phyloP scores from a whole-genome alignment of 2,113 vertebrate genomes.

The Excalfactoria chinensis region DNA sequence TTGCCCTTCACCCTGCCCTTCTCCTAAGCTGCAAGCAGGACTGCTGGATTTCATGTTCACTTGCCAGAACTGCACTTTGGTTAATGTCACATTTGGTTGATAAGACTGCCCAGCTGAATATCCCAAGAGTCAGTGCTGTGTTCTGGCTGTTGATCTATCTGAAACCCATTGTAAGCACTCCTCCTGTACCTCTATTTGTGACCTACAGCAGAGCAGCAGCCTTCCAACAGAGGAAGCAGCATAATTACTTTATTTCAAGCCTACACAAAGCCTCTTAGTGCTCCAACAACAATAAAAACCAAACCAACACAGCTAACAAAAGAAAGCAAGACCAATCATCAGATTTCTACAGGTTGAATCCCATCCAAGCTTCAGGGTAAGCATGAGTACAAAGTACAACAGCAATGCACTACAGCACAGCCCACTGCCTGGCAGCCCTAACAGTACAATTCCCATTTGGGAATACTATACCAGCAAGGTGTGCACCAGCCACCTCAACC shows the following conservation, averaged over 20 bases:
- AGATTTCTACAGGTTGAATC: background rate
- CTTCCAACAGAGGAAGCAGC: background rate
- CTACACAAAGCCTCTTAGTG: background rate
- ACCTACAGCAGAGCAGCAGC: background rate
- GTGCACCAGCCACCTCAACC: accelerated
- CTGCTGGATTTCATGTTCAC: background rate
- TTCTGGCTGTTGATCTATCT: background rate
- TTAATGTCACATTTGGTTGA: background rate
- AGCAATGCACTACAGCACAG: background rate
- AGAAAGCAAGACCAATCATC: background rate
- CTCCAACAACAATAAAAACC: background rate
- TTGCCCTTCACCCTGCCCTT: too few relatives aligned
- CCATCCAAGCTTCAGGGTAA: background rate
- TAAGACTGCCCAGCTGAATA: background rate
- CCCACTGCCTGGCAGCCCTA: background rate
- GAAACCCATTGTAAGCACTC: background rate
- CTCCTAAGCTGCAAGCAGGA: background rate
- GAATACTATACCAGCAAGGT: background rate
- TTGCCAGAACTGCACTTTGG: background rate
- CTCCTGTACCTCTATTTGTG: background rate
- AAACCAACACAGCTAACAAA: background rate
- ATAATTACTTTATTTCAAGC: background rate
- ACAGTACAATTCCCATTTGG: accelerated
- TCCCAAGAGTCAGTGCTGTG: background rate
- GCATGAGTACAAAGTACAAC: background rate